These are phyloP conservation scores for Ahaetulla prasina DNA, from an alignment of 2,113 vertebrate genomes.

Conservation along the genomic window DNA sequence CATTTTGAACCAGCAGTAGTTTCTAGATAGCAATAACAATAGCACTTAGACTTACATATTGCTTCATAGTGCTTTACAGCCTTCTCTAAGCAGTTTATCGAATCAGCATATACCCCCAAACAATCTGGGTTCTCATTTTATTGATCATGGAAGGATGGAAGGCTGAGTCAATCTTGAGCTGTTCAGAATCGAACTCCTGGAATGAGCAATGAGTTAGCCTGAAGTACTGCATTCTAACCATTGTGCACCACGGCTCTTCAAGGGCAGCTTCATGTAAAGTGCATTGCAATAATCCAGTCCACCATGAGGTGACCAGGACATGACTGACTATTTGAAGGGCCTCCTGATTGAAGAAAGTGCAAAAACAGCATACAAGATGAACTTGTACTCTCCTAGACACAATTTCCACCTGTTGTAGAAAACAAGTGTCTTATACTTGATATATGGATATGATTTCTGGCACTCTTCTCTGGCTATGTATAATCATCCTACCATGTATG, in stretches of 20 bases:
- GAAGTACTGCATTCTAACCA: too few species aligned
- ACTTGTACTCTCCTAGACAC: background rate
- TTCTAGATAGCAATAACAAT: background rate
- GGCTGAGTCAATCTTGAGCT: too few species aligned
- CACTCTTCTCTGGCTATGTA: background rate
- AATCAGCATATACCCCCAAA: too few species aligned
- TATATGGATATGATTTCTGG: background rate
- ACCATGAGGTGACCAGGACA: background rate
- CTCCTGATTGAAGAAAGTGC: background rate
- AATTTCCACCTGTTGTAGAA: slow-evolving; percentile 30
- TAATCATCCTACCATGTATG: background rate
- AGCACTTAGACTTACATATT: too few species aligned
- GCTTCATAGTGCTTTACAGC: too few species aligned
- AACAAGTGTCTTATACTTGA: slow-evolving; percentile 61
- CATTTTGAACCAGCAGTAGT: background rate
- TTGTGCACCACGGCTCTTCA: background rate
- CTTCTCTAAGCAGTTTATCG: too few species aligned
- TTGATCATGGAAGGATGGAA: too few species aligned
- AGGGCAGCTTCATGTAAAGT: background rate
- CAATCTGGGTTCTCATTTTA: too few species aligned
- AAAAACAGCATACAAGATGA: background rate
- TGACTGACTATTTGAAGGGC: background rate
- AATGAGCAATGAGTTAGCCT: too few species aligned
- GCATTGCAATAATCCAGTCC: background rate
- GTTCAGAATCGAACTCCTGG: too few species aligned